Evolutionary conservation across 2,888 invertebrate species (phyloP), one percentile per base, ranked within the genome.

Genomic region (Tetropium fuscum): DNA sequence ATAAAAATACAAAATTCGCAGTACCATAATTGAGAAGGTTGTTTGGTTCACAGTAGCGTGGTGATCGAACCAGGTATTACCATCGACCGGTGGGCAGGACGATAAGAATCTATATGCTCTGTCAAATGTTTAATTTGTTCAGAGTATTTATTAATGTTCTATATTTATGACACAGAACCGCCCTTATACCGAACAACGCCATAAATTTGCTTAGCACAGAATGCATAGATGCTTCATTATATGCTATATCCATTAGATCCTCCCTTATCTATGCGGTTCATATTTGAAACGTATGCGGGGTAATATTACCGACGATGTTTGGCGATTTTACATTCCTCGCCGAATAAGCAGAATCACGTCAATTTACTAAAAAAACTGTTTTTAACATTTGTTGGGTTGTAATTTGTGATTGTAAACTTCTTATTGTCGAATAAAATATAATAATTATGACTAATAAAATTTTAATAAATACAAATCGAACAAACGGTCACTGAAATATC

Each of bases 41-140:
- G 64, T 57, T 60, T 48, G 57, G 60, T 64, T 66, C 64, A 63
- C 68, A 60, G 68, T 65, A 68, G 66, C 66, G 48, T 43, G 58
- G 61, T 36, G 73, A 71, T 71, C 69, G 72, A 73, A 68, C 70
- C 68, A 53, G 66, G 66, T 69, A 74, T 72, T 74, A 75, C 72
- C 63, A 68, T 69, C 67, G 71, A 69, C 70, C 69, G 74, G 74
- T 74, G 73, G 74, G 76, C 70, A 63, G 66, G 68, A 61, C 67
- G 76, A 77, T 76, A 74, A 74, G 71, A 68, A 78, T 78, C 76
- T 75, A 74, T 76, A 75, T 72, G 70, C 72, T 73, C 76, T 77
- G 76, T 78, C 78, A 76, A 74, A 75, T 76, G 75, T 76, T 78
- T 78, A 78, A 78, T 78, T 78, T 78, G 75, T 73, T 75, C 74